A percentile compares a stretch with the other conserved stretches of the same genome.
phyloP scores from a whole-genome alignment of 2,113 vertebrate genomes.

The Scytalopus superciliaris region DNA sequence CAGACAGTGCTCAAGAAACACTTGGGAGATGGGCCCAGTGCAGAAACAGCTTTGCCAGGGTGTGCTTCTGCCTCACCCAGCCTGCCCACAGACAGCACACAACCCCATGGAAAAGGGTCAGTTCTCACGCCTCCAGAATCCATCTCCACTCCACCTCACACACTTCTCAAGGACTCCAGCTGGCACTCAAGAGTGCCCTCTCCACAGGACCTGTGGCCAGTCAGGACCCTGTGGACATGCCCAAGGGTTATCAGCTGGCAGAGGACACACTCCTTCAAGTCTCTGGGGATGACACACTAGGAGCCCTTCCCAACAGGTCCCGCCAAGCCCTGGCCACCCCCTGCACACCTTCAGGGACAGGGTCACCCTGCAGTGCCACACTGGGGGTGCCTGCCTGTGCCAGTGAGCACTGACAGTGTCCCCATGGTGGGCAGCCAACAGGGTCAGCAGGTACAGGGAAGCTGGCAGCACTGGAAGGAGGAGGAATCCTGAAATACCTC shows the following conservation, averaged over 20 bases:
- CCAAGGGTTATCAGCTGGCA: neutral
- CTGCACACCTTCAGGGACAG: rapidly evolving
- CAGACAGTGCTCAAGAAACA: rapidly evolving
- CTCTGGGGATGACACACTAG: too few relatives aligned
- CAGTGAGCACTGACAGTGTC: too few relatives aligned
- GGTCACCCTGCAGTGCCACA: rapidly evolving
- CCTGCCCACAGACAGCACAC: neutral
- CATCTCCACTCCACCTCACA: neutral
- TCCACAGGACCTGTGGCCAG: too few relatives aligned
- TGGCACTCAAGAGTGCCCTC: neutral
- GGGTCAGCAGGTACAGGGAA: neutral
- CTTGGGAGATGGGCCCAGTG: neutral
- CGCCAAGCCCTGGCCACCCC: neutral
- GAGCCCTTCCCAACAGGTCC: neutral
- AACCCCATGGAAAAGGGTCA: rapidly evolving
- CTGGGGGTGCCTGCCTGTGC: too few relatives aligned
- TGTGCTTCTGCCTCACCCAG: rapidly evolving
- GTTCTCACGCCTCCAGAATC: rapidly evolving
- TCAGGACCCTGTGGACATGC: rapidly evolving
- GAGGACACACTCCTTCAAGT: rapidly evolving
- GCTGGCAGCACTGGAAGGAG: neutral
- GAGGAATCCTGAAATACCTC: neutral
- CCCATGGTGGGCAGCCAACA: rapidly evolving
- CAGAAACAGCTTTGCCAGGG: neutral
- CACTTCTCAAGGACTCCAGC: rapidly evolving